Conservation (phyloP, 2,888 invertebrate species). For the Hemistola chrysoprasaria region DNA sequence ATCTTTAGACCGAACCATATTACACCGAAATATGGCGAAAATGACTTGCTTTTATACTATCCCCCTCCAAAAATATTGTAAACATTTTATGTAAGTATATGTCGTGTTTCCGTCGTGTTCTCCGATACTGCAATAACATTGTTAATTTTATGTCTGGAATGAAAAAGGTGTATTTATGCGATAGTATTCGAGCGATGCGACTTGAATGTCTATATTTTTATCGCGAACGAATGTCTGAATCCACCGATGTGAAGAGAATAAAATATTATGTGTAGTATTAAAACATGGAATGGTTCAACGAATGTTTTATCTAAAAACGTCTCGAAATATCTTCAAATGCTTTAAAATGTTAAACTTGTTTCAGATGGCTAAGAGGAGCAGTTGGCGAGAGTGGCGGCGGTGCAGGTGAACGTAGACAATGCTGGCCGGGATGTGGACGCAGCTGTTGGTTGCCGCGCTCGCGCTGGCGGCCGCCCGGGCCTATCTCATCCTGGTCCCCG, state of each 20-base stretch:
- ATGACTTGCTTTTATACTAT: not conserved
- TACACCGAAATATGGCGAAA: conserved; percentile 23
- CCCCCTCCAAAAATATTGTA: conserved; percentile 1
- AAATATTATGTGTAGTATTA: not conserved
- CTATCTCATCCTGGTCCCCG: conserved; percentile 83
- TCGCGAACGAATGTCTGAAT: conserved; percentile 5
- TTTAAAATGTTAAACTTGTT: conserved; percentile 35
- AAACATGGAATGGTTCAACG: too few relatives aligned
- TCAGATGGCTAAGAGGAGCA: conserved; percentile 58
- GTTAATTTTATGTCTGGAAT: conserved; percentile 12
- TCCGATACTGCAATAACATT: conserved; percentile 21
- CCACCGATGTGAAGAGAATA: conserved; percentile 4
- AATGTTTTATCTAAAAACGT: too few relatives aligned
- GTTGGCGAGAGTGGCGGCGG: conserved; percentile 62
- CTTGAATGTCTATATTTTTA: conserved; percentile 14
- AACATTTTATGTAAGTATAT: conserved; percentile 19
- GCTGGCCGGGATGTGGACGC: conserved; percentile 56
- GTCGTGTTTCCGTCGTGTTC: conserved; percentile 21
- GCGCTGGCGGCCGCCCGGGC: conserved; percentile 57
- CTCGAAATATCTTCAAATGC: too few relatives aligned
- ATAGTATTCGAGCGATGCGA: conserved; percentile 15
- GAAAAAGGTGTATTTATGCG: conserved; percentile 20
- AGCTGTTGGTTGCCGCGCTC: conserved; percentile 50
- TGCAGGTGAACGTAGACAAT: conserved; percentile 60
- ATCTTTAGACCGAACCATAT: conserved; percentile 60